These are phyloP conservation scores for Beaufortia kweichowensis DNA, from an alignment of 2,113 vertebrate genomes.

Conservation along the genomic window DNA sequence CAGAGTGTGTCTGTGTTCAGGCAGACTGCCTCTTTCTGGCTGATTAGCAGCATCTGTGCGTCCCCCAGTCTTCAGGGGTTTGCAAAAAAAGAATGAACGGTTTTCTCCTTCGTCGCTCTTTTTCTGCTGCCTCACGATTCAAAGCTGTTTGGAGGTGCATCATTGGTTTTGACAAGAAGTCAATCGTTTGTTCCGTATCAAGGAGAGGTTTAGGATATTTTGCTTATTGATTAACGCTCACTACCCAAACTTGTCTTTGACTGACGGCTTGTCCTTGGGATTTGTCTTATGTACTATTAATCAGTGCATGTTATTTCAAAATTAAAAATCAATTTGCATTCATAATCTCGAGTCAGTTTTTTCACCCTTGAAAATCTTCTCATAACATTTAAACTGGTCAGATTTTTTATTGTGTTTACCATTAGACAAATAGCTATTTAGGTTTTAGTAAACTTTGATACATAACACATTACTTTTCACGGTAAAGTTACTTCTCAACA, in stretches of 20 bases:
- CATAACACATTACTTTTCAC: too few species aligned
- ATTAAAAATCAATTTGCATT: too few species aligned
- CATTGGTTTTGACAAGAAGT: conserved; percentile 48
- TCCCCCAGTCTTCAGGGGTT: conserved; percentile 41
- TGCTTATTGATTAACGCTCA: background rate
- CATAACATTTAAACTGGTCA: too few species aligned
- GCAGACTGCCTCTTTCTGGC: conserved; percentile 39
- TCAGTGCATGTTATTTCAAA: too few species aligned
- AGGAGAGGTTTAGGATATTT: conserved; percentile 13
- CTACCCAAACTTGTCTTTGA: background rate
- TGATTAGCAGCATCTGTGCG: conserved; percentile 61
- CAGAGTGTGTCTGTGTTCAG: conserved; percentile 43
- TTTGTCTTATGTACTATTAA: too few species aligned
- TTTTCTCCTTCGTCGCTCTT: conserved; percentile 23
- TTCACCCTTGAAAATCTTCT: too few species aligned
- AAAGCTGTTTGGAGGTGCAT: conserved; percentile 49
- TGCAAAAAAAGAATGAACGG: background rate
- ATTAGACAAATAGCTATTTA: too few species aligned
- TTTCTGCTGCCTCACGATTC: conserved; percentile 57
- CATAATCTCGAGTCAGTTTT: too few species aligned
- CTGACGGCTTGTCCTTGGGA: conserved; percentile 3
- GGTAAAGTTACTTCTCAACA: too few species aligned
- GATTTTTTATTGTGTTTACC: too few species aligned
- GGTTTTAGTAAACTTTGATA: too few species aligned
- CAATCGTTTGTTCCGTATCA: background rate